Evolutionary conservation across 2,888 invertebrate genomes (phyloP), one percentile per base, ranked within the genome.

Genomic region (Diarsia rubi): DNA sequence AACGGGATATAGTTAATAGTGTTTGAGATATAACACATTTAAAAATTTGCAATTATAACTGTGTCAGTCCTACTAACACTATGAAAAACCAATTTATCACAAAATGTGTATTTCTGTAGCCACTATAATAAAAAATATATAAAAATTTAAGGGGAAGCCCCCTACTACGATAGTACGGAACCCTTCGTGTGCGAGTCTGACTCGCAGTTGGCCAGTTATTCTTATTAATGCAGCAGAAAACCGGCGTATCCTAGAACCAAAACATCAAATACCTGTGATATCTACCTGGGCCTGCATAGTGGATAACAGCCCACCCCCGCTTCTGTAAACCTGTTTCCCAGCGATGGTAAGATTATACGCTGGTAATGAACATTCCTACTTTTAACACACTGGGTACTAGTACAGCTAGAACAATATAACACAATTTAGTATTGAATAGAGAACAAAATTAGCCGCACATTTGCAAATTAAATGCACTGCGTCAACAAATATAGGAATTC

Each of bases 391-490:
- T 24, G n/a, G 3, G 24, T 37, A n/a, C 21, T 11, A 16, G 3
- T n/a, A 21, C 16, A 54, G 8, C 21, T 44, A 74, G 24, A 31
- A 47, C 16, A 54, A 67, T 47, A 70, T 19, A 73, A 45, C 21
- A 42, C 21, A 12, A 52, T 64, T 0, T 31, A 31, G 12, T 44
- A 60, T 54, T 11, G 14, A 44, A 52, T 57, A 54, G 54, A 65
- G 27, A 54, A 77, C 69, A 68, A 52, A 65, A 82, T 66, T 66
- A 79, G 68, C 49, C 60, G 52, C 47, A 67, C 54, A 82, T 76
- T 82, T 70, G 69, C 79, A 72, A 82, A 79, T 79, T 57, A 63
- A 75, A 69, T 79, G 72, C 64, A 57, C 72, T 79, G 76, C 69
- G 57, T 82, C 67, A 69, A 75, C 66, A 31, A 76, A 79, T 75